A percentile compares a stretch with the other conserved stretches of the same genome.
Evolutionary conservation across 1,140 invertebrate genomes (phyloP).

Genomic region (Drosophila littoralis): DNA sequence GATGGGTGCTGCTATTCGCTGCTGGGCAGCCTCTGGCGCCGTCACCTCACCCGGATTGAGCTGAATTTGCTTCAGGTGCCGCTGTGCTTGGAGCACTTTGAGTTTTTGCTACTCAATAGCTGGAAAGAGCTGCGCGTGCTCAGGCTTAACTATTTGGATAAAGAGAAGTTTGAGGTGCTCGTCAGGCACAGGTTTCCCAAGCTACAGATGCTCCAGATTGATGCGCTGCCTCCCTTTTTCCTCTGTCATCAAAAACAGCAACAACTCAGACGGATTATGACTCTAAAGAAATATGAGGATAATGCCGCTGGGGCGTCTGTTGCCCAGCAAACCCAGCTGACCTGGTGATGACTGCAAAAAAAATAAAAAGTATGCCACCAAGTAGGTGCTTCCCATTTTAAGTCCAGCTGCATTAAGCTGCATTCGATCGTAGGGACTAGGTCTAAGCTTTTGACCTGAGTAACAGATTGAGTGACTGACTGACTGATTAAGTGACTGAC

Average conservation of each 20-base stretch:
- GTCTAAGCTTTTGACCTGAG: too few species aligned
- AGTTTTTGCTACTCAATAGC: constrained; percentile 33
- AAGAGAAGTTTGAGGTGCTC: constrained; percentile 46
- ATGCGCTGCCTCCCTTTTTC: constrained; percentile 61
- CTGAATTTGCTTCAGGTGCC: constrained; percentile 58
- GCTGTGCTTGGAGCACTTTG: constrained; percentile 36
- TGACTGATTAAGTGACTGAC: too few species aligned
- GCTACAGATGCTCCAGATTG: constrained; percentile 54
- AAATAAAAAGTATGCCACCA: background rate
- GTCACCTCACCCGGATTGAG: constrained; percentile 37
- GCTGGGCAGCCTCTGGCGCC: constrained; percentile 63
- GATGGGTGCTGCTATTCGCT: constrained; percentile 41
- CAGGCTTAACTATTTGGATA: constrained; percentile 43
- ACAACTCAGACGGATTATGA: constrained; percentile 37
- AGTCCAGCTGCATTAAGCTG: too few species aligned
- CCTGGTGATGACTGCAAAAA: constrained; percentile 5
- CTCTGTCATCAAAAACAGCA: constrained; percentile 29
- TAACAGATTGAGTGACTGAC: too few species aligned
- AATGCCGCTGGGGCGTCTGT: background rate
- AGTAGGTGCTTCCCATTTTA: too few species aligned
- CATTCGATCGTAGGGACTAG: too few species aligned
- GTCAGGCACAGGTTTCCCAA: constrained; percentile 50
- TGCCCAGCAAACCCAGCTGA: constrained; percentile 11
- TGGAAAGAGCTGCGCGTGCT: constrained; percentile 19
- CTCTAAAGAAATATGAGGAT: background rate